Base-by-base conservation (phyloP, 1,140 invertebrate genomes). In the Chironomus striatipennis region DNA sequence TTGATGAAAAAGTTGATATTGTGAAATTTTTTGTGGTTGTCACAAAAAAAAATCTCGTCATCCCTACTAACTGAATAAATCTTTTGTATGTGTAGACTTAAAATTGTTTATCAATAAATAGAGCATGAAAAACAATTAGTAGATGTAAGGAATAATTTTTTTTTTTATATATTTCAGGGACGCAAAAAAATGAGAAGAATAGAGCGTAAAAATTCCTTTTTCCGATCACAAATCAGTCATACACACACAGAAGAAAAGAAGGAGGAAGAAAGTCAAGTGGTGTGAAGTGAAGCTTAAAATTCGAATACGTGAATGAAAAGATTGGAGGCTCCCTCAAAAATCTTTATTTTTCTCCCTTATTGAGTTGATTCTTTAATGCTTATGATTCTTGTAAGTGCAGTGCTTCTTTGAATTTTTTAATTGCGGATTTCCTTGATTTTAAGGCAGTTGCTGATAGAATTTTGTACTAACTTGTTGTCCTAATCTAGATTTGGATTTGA, bases 201-300 rank as follows among this genome's bases (percentile, higher is more conserved):
- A n/a, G n/a, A 34, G 24, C 24, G 9, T 57, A 57, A 57, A 57
- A 57, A 57, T 12, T 57, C 9, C 9, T n/a, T 57, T 57, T 57
- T 57, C 47, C n/a, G 47, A 57, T 12, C 47, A 57, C 47, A 57
- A 57, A 57, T 57, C 47, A 57, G 47, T 57, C 47, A 57, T 34
- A 34, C 24, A 34, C 24, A 34, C 24, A 34, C 24, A 34, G 24
- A 1, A 34, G 5, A 34, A 34, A n/a, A 34, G 5, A 34, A 34
- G 24, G 24, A 34, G 24, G 47, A 12, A n/a, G 7, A 57, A n/a
- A 57, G 47, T 57, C 1, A 57, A 57, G 47, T 57, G 47, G 47
- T 57, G n/a, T 12, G 10, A 57, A 57, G n/a, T 57, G 47, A 57
- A 12, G 47, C 47, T 57, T 57, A 10, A 12, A 57, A 57, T 57